Evolutionary conservation across 2,113 vertebrate genomes (phyloP).

Genomic region (Paralichthys olivaceus): DNA sequence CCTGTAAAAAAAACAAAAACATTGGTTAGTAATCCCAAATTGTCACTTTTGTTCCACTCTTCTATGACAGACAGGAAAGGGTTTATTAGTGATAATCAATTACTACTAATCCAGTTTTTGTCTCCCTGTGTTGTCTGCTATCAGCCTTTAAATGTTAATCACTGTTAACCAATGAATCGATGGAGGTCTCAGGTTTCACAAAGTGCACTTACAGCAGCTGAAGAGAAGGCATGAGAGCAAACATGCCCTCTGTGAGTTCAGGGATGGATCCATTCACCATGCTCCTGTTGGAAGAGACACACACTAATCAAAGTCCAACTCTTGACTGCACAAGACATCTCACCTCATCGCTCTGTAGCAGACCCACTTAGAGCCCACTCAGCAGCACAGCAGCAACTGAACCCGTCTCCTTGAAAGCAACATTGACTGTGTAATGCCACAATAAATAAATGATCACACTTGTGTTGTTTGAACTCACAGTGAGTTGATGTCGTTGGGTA

Average conservation of each 20-base stretch:
- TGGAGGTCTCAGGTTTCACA: not conserved
- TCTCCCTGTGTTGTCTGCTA: too few species aligned
- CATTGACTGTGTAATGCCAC: not conserved
- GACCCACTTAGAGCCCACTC: conserved; percentile 25
- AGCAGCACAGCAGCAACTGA: conserved; percentile 12
- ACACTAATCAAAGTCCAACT: conserved; percentile 35
- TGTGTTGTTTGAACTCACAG: conserved; percentile 83
- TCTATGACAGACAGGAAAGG: not conserved
- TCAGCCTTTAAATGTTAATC: not conserved
- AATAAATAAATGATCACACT: not conserved
- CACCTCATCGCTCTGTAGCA: conserved; percentile 12
- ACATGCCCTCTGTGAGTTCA: conserved; percentile 95
- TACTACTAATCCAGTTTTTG: too few species aligned
- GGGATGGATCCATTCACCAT: conserved; percentile 94
- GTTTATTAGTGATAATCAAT: not conserved
- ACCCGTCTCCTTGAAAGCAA: conserved; percentile 5
- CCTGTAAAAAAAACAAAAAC: conserved; percentile 78
- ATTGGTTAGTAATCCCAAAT: too few species aligned
- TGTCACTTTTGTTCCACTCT: not conserved
- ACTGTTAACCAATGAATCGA: not conserved
- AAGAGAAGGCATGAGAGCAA: conserved; percentile 93
- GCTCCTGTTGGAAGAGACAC: conserved; percentile 83
- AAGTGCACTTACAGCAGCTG: conserved; percentile 91
- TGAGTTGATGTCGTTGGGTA: conserved; percentile 91
- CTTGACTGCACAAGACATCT: not conserved